Conservation (phyloP, 1,140 invertebrate species). For the Diachasmimorpha longicaudata region DNA sequence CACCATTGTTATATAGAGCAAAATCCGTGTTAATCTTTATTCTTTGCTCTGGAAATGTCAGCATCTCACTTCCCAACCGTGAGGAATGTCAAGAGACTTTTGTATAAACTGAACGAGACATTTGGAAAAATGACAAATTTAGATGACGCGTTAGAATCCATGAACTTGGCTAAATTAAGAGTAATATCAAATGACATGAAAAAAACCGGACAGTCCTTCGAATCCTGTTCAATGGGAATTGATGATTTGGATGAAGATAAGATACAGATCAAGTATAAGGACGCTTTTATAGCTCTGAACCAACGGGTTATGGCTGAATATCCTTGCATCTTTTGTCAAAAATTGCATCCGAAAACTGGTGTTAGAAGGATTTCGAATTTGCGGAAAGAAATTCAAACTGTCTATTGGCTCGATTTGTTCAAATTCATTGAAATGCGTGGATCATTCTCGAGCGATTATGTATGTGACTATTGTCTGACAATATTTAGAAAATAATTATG, state of each 20-base stretch:
- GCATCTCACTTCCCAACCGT: slow-evolving; percentile 22
- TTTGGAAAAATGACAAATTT: not conserved
- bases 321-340: not conserved
- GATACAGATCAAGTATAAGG: not conserved
- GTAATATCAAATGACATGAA: not conserved
- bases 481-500: not conserved
- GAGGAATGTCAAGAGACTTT: slow-evolving; percentile 1
- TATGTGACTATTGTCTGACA: not conserved
- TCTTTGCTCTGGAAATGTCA: slow-evolving; percentile 6
- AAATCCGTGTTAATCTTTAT: not conserved
- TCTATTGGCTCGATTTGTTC: not conserved
- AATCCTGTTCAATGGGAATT: not conserved
- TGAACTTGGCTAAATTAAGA: not conserved
- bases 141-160: slow-evolving; percentile 7
- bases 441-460: not conserved
- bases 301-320: not conserved
- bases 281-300: not conserved
- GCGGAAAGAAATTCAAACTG: not conserved
- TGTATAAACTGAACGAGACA: not conserved
- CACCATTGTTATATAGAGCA: not conserved
- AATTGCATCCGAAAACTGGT: not conserved
- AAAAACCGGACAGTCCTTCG: not conserved
- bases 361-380: not conserved
- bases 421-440: not conserved
- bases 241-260: not conserved